phyloP scores from a whole-genome alignment of 2,888 invertebrate genomes.

The Sphaerophoria taeniata region DNA sequence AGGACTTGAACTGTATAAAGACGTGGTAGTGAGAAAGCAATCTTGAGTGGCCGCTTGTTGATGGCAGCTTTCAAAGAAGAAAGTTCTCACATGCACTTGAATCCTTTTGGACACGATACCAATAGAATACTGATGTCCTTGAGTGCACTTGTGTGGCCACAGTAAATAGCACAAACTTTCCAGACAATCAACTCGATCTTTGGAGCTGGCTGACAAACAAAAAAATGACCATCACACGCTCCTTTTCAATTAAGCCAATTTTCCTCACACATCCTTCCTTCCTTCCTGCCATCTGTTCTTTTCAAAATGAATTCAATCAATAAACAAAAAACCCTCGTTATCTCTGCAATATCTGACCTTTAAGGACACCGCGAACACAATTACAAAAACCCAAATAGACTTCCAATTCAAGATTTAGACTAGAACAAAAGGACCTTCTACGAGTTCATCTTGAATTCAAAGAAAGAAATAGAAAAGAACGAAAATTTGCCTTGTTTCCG shows the following conservation, averaged over 20 bases:
- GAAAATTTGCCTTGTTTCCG: conserved; percentile 33
- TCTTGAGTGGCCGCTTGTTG: conserved; percentile 37
- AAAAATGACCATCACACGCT: neutral
- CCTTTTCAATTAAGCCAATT: conserved; percentile 35
- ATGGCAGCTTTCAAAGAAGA: conserved; percentile 10
- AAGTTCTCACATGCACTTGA: conserved; percentile 31
- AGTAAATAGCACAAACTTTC: neutral
- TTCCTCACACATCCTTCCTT: neutral
- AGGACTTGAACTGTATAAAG: conserved; percentile 2
- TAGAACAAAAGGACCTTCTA: neutral
- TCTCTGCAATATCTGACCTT: conserved; percentile 15
- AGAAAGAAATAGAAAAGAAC: neutral
- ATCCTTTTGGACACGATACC: neutral
- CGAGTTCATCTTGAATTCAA: neutral
- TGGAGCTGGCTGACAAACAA: no score
- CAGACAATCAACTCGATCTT: neutral
- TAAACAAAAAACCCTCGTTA: conserved; percentile 15
- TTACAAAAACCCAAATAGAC: conserved; percentile 16
- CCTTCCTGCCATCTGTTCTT: neutral
- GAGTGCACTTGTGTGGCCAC: conserved; percentile 14
- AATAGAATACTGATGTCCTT: conserved; percentile 23
- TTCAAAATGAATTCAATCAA: conserved; percentile 1
- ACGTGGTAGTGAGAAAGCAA: conserved; percentile 9
- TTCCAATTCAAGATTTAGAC: neutral
- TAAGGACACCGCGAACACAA: conserved; percentile 2